Evolutionary conservation across 2,113 vertebrate species (phyloP), one percentile per base, ranked within the genome.

Genomic region (Seriola aureovittata): DNA sequence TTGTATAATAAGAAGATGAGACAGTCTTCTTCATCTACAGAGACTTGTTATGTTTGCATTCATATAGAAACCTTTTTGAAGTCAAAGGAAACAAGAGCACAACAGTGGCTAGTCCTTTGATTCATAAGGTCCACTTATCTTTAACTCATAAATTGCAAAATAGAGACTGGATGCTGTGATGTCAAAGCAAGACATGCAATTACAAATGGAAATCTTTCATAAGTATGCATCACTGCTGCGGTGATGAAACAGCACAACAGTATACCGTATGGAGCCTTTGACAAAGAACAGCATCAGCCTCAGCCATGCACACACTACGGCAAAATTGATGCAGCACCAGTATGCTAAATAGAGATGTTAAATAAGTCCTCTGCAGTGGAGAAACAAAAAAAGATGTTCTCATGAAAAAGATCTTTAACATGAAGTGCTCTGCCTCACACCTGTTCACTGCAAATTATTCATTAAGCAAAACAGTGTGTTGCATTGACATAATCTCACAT

Each of bases 41-140:
- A 91, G 85, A 69, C 69, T 73, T 71, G 68, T 59, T 83, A 71
- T 82, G 65, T 89, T 88, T 82, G 81, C 82, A 92, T 93, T 88
- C 86, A 88, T 78, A 89, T 78, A 72, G 78, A 84, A 84, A 81
- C 63, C 84, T 88, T 92, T 95, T 93, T 95, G 89, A 93, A 92
- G 88, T 92, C 59, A 84, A 85, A 84, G 80, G 62, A 83, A 78
- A 91, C 73, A 84, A 85, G 69, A 87, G 59, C 85, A 89, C 79
- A 81, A 81, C 71, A 34, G 73, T 75, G 75, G 23, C 34, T 68
- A 36, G 50, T 75, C 58, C 90, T 95, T 93, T 95, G 92, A 93
- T 93, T 90, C 75, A 44, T 80, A 75, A 75, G 75, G 83, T 82
- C 85, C 76, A 85, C 86, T 94, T 85, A 82, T 91, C 89, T 88